Evolutionary conservation across 2,888 invertebrate species (phyloP).

Genomic region (Biston stratarius): DNA sequence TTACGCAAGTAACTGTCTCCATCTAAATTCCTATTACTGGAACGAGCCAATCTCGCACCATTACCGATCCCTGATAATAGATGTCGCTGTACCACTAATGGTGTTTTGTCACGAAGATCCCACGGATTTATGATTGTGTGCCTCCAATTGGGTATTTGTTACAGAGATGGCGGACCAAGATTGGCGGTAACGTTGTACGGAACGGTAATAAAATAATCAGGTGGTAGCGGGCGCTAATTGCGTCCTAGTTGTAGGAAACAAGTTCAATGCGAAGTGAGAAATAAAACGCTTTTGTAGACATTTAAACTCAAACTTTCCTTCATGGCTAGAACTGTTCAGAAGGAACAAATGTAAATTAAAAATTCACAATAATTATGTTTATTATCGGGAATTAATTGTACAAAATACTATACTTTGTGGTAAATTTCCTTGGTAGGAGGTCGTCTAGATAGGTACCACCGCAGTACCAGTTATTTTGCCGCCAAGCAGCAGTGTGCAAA

Average conservation of each 20-base stretch:
- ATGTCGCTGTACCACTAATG: constrained; percentile 53
- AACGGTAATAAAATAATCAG: constrained; percentile 48
- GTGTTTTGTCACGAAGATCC: constrained; percentile 63
- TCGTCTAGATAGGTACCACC: too few species aligned
- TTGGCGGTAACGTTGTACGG: constrained; percentile 44
- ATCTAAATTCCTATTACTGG: constrained; percentile 38
- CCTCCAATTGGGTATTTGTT: constrained; percentile 49
- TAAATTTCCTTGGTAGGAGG: too few species aligned
- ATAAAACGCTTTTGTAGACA: not conserved
- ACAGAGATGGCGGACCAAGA: constrained; percentile 47
- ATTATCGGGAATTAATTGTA: too few species aligned
- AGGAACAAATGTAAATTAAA: too few species aligned
- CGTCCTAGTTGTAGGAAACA: constrained; percentile 8
- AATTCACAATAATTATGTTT: too few species aligned
- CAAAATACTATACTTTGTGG: too few species aligned
- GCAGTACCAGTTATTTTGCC: too few species aligned
- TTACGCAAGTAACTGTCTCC: not conserved
- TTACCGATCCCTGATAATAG: constrained; percentile 57
- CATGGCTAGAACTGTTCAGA: too few species aligned
- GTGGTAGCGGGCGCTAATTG: constrained; percentile 40
- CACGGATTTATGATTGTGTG: constrained; percentile 57
- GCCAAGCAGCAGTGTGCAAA: too few species aligned
- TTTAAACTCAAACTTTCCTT: not conserved
- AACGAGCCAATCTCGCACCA: constrained; percentile 52
- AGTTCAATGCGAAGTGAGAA: not conserved